Percentiles rank a stretch among this genome's conserved stretches.
These are phyloP conservation scores for Pseudomugil tenellus DNA, from an alignment of 2,797 vertebrate genomes.

Conservation along the genomic window DNA sequence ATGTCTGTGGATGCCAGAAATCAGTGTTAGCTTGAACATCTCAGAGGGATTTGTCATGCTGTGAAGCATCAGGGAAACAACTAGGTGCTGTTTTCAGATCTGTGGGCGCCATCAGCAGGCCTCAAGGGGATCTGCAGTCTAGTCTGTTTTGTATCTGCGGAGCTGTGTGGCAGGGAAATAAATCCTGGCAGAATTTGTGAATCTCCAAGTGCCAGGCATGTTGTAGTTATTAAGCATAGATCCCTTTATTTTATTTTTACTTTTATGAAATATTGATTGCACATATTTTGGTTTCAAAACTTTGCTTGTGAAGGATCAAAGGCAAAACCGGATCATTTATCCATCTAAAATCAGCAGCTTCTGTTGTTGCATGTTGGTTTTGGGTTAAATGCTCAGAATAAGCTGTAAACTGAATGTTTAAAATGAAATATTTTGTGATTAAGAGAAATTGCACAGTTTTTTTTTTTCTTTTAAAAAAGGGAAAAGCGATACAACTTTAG, in stretches of 20 bases:
- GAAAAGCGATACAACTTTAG: slow-evolving; percentile 23
- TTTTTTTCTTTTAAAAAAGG: slow-evolving; percentile 58
- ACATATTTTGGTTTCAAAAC: slow-evolving; percentile 17
- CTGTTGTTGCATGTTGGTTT: slow-evolving; percentile 56
- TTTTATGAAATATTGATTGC: slow-evolving; percentile 15
- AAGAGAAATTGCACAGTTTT: slow-evolving; percentile 69
- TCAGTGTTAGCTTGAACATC: slow-evolving; percentile 68
- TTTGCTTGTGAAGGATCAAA: slow-evolving; percentile 34
- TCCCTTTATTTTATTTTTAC: background rate
- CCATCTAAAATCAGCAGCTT: slow-evolving; percentile 2
- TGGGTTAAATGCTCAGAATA: slow-evolving; percentile 25
- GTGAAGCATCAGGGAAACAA: slow-evolving; percentile 13
- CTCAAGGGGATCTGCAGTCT: slow-evolving; percentile 7
- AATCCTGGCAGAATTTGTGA: slow-evolving; percentile 28
- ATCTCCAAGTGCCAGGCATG: slow-evolving; percentile 18
- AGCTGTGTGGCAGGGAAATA: slow-evolving; percentile 19
- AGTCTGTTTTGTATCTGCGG: slow-evolving; percentile 24
- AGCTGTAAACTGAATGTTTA: slow-evolving; percentile 58
- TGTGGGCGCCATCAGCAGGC: background rate
- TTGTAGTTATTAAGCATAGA: slow-evolving; percentile 2
- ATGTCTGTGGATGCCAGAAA: slow-evolving; percentile 57
- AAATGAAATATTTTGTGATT: slow-evolving; percentile 67
- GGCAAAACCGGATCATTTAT: slow-evolving; percentile 47
- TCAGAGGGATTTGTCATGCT: slow-evolving; percentile 33
- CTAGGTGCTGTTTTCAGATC: background rate